Percentiles rank a stretch among this genome's conserved stretches.
Evolutionary conservation across 2,113 vertebrate genomes (phyloP).

Genomic region (Pseudorhombus dupliciocellatus): DNA sequence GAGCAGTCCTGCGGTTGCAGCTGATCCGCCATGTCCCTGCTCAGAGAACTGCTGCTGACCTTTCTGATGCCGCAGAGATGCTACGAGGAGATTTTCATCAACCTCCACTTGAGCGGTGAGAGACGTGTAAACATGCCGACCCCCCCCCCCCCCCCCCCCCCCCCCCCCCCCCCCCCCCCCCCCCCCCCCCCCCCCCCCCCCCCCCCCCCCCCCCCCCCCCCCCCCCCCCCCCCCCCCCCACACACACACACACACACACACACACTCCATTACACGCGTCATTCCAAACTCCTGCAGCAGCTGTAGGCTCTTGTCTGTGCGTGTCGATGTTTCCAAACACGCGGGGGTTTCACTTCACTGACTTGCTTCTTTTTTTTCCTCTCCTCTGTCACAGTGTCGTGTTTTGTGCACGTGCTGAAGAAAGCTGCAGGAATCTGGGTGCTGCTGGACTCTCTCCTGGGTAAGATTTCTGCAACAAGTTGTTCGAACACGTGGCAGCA

Average conservation of each 20-base stretch:
- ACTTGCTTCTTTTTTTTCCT: neutral
- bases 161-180: too few relatives aligned
- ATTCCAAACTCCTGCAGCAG: neutral
- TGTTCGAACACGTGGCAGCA: neutral
- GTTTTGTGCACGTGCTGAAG: neutral
- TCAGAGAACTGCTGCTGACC: neutral
- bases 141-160: too few relatives aligned
- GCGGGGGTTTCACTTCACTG: too few relatives aligned
- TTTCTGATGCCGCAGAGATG: neutral
- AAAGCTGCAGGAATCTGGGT: neutral
- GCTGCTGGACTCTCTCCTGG: neutral
- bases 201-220: too few relatives aligned
- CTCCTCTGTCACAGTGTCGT: neutral
- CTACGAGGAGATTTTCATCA: neutral
- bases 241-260: neutral
- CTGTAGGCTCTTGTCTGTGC: too few relatives aligned
- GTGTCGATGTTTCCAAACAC: too few relatives aligned
- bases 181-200: too few relatives aligned
- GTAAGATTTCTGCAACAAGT: neutral
- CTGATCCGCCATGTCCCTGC: neutral
- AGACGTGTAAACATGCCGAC: neutral
- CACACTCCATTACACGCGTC: too few relatives aligned
- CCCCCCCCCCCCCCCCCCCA: too few relatives aligned
- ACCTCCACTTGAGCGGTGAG: neutral
- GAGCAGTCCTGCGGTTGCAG: neutral